phyloP scores from a whole-genome alignment of 2,797 vertebrate genomes.

The Sciurus carolinensis region DNA sequence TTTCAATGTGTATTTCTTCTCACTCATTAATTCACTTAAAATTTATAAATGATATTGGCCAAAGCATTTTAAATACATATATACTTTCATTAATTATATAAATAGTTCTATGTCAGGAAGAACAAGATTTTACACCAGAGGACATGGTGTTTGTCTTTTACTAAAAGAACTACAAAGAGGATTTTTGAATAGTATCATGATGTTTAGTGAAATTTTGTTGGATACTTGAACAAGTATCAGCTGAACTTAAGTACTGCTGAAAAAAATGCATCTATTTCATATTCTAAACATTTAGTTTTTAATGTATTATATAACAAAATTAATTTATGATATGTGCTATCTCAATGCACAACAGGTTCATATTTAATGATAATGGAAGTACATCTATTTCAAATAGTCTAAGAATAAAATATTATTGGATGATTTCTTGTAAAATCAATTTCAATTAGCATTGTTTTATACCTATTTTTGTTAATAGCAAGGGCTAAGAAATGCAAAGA shows the following conservation, averaged over 20 bases:
- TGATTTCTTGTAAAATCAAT: not conserved
- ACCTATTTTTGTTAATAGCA: not conserved
- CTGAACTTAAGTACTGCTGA: not conserved
- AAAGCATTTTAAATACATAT: not conserved
- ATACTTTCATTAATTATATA: not conserved
- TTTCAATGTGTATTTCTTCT: not conserved
- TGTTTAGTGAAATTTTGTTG: not conserved
- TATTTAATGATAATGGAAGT: not conserved
- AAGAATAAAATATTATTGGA: not conserved
- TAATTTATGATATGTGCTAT: not conserved
- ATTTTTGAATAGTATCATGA: not conserved
- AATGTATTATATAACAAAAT: not conserved
- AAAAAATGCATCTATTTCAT: constrained; percentile 30
- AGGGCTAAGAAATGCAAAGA: not conserved
- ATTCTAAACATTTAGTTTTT: constrained; percentile 1
- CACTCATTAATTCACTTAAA: not conserved
- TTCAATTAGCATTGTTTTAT: not conserved
- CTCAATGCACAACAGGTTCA: not conserved
- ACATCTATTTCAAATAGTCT: not conserved
- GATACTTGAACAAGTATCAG: not conserved
- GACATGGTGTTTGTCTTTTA: not conserved
- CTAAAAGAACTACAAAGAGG: not conserved
- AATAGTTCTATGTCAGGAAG: not conserved
- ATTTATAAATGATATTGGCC: constrained; percentile 9
- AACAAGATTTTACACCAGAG: not conserved